phyloP scores from a whole-genome alignment of 2,888 invertebrate genomes.

The Pomacea canaliculata region DNA sequence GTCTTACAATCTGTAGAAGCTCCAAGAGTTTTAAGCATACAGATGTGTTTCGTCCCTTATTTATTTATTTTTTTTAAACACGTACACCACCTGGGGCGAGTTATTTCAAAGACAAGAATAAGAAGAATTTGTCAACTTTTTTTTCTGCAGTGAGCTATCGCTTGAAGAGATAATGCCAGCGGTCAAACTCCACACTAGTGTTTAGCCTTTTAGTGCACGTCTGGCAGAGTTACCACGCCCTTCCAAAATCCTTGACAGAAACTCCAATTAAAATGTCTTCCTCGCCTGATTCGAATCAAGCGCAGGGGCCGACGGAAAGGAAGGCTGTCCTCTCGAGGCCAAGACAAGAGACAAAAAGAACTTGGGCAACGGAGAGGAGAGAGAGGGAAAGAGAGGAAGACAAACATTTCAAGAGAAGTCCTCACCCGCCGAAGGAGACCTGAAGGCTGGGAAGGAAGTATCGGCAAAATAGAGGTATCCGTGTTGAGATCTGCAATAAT shows the following conservation, averaged over 20 bases:
- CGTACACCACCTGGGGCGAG: too few relatives aligned
- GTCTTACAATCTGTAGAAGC: too few relatives aligned
- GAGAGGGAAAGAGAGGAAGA: constrained; percentile 6
- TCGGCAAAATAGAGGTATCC: neutral
- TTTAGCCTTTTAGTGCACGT: neutral
- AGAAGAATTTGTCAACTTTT: too few relatives aligned
- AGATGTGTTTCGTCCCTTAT: too few relatives aligned
- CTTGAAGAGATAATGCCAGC: too few relatives aligned
- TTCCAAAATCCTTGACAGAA: constrained; percentile 16
- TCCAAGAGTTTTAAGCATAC: too few relatives aligned
- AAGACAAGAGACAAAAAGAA: constrained; percentile 14
- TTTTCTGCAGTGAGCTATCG: too few relatives aligned
- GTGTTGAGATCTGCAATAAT: neutral
- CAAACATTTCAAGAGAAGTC: constrained; percentile 14
- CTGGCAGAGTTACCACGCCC: constrained; percentile 10
- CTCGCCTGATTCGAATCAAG: constrained; percentile 7
- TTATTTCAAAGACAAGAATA: too few relatives aligned
- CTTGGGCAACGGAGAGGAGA: neutral
- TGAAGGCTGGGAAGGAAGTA: neutral
- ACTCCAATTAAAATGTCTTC: constrained; percentile 26
- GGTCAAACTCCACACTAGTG: too few relatives aligned
- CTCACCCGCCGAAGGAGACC: neutral
- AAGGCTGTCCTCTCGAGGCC: neutral
- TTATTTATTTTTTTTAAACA: too few relatives aligned
- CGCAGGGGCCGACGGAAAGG: neutral